These are phyloP conservation scores for Brachyistius frenatus DNA, from an alignment of 2,113 vertebrate species.

Conservation along the genomic window DNA sequence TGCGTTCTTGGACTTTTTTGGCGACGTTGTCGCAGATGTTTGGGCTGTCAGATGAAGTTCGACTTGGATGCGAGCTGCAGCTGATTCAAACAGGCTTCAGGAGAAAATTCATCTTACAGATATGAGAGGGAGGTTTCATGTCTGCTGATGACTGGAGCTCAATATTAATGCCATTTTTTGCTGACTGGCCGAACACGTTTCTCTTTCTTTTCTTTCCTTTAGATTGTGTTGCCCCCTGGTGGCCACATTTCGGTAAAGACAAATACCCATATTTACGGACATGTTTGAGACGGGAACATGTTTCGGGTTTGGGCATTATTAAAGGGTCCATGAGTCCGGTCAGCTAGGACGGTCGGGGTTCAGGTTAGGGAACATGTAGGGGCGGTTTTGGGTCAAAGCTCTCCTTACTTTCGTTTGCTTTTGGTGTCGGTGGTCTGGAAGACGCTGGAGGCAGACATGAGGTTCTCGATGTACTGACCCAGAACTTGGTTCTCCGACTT, in stretches of 20 bases:
- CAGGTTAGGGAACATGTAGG: background rate
- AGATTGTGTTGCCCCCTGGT: background rate
- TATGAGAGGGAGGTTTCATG: too few relatives aligned
- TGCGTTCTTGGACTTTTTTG: too few relatives aligned
- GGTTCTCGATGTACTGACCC: constrained; percentile 99
- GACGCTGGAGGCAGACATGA: constrained; percentile 99
- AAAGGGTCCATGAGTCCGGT: constrained; percentile 2
- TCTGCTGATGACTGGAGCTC: too few relatives aligned
- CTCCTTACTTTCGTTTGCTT: constrained; percentile 83
- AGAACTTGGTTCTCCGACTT: constrained; percentile 99
- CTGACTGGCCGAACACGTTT: too few relatives aligned
- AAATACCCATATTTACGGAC: background rate
- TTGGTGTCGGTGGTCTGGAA: constrained; percentile 99
- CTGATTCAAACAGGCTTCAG: too few relatives aligned
- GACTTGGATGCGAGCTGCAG: too few relatives aligned
- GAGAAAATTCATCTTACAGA: too few relatives aligned
- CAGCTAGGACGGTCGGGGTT: background rate
- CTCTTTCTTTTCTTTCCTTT: background rate
- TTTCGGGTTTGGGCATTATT: background rate
- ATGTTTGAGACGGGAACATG: constrained; percentile 1
- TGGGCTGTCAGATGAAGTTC: too few relatives aligned
- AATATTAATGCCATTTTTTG: too few relatives aligned
- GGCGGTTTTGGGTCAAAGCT: too few relatives aligned
- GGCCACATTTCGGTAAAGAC: background rate
- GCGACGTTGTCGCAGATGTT: too few relatives aligned